Base-by-base conservation (phyloP, 2,888 invertebrate species). In the Lacanobia wlatinum region DNA sequence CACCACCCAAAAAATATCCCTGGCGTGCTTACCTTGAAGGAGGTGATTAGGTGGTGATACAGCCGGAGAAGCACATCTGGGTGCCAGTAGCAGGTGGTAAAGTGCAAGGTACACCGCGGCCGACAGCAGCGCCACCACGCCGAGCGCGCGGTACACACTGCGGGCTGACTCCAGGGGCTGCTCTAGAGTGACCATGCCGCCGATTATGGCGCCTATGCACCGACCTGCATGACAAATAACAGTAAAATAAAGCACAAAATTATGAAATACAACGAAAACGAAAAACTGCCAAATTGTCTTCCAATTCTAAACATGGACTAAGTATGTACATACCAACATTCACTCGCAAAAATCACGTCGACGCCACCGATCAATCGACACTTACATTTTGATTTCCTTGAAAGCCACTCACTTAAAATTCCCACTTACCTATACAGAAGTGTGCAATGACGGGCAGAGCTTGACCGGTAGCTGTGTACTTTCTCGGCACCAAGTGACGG, bases 361-460 rank as follows among this genome's bases (percentile, higher is more conserved):
- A 28, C 28, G 28, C 28, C 28, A 28, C 28, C 28, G 28, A 28
- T 28, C 28, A 28, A 28, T 28, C 28, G 28, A 28, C 28, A 28
- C 28, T 28, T 2, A 28, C 28, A 28, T 28, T 28, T 28, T 1
- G 3, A 28, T 28, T 28, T 28, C 3, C 28, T 28, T 28, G 28
- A 28, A 28, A 28, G 3, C 56, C 40, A n/a, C n/a, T 48, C 7
- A 46, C 12, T 12, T 14, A 16, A 34, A 60, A 14, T 8, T 46
- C 9, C 16, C 10, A 78, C 90, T 88, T 79, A 94, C 95, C 95
- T 61, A 95, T 95, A 88, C 98, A 98, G 91, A 98, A 98, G 94
- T 98, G 98, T 73, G 98, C 97, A 87, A 98, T 96, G 58, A 98
- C 97, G 2, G 98, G 98, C 81, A 98, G 91, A 66, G 98, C 98